phyloP scores from a whole-genome alignment of 2,797 vertebrate species.

The Hylomyscus alleni region DNA sequence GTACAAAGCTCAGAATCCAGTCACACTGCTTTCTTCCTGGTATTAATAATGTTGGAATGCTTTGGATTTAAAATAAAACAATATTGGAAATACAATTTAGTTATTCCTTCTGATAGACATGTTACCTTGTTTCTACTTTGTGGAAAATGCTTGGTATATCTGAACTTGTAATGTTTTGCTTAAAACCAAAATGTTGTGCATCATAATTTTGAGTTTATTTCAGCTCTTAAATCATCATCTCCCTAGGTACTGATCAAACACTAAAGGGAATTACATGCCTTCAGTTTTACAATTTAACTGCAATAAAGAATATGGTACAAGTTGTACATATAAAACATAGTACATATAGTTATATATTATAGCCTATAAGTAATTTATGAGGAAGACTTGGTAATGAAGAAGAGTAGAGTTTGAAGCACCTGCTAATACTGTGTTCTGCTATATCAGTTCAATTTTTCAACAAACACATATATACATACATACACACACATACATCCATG shows the following conservation, averaged over 20 bases:
- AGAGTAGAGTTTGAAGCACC: not conserved
- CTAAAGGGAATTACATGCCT: not conserved
- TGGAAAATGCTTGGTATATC: not conserved
- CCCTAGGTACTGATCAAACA: not conserved
- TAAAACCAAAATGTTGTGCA: slow-evolving; percentile 16
- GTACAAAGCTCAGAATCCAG: not conserved
- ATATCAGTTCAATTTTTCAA: slow-evolving; percentile 47
- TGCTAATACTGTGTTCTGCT: slow-evolving; percentile 16
- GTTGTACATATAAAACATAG: not conserved
- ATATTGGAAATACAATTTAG: not conserved
- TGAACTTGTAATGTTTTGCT: not conserved
- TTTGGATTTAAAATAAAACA: slow-evolving; percentile 37
- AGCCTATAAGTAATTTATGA: slow-evolving; percentile 51
- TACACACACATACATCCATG: slow-evolving; percentile 44
- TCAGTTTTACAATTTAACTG: slow-evolving; percentile 38
- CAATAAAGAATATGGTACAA: not conserved
- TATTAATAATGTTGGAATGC: not conserved
- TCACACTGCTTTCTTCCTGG: not conserved
- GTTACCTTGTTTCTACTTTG: not conserved
- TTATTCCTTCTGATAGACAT: not conserved
- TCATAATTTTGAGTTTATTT: slow-evolving; percentile 56
- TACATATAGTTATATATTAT: not conserved
- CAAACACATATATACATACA: slow-evolving; percentile 31
- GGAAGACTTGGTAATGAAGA: not conserved
- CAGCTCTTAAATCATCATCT: not conserved